Evolutionary conservation across 2,888 invertebrate species (phyloP).

Genomic region (Melipona bicolor): DNA sequence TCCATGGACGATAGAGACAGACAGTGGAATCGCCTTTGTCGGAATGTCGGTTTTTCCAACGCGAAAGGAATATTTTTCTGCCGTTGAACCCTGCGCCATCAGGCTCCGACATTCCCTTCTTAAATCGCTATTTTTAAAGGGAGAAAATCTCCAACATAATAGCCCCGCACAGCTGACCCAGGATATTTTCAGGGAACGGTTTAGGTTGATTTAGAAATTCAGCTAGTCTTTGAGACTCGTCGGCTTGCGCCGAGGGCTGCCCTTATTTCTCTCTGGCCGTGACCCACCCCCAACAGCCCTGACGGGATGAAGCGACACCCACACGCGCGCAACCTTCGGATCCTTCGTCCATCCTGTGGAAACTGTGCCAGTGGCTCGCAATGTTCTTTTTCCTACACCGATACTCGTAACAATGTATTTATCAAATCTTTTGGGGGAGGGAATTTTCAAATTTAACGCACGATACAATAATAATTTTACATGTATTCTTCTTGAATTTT

Average conservation of each 20-base stretch:
- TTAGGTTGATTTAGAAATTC: constrained; percentile 29
- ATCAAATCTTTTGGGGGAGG: background rate
- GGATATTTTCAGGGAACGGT: constrained; percentile 1
- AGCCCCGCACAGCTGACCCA: constrained; percentile 35
- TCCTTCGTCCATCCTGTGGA: constrained; percentile 12
- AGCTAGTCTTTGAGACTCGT: constrained; percentile 51
- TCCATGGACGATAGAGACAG: no score
- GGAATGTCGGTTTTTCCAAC: background rate
- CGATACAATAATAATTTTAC: no score
- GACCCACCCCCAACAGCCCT: constrained; percentile 78
- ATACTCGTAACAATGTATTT: background rate
- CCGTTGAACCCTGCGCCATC: constrained; percentile 31
- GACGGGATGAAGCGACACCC: constrained; percentile 54
- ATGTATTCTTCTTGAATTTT: no score
- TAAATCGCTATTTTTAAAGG: constrained; percentile 34
- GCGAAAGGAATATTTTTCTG: constrained; percentile 17
- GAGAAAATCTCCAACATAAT: constrained; percentile 34
- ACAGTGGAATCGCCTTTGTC: no score
- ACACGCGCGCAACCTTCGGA: constrained; percentile 1
- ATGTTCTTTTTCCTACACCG: background rate
- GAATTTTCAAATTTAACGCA: no score
- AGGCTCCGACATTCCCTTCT: constrained; percentile 5
- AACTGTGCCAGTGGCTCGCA: constrained; percentile 22
- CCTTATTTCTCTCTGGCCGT: constrained; percentile 83
- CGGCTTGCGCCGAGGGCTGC: constrained; percentile 69